Percentiles rank a stretch among this genome's conserved stretches.
These are phyloP conservation scores for Cotesia chilonis DNA, from an alignment of 1,140 invertebrate species.

Conservation along the genomic window DNA sequence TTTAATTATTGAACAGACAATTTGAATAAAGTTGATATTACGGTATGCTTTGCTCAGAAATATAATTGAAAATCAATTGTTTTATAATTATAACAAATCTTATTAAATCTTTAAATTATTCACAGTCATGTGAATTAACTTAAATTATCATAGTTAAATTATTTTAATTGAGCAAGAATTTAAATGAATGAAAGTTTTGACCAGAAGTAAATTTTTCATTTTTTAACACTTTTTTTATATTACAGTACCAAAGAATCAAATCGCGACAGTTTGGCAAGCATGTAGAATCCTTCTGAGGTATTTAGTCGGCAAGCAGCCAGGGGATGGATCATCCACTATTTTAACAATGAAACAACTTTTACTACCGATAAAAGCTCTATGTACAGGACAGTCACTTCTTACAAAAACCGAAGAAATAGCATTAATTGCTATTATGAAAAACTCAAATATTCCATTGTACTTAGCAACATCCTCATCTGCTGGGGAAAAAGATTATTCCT, in stretches of 20 bases:
- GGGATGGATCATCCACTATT: slow-evolving; percentile 52
- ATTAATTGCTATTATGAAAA: slow-evolving; percentile 74
- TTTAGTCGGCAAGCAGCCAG: slow-evolving; percentile 66
- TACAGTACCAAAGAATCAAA: slow-evolving; percentile 72
- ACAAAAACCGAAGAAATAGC: slow-evolving; percentile 70
- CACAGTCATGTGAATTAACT: too few relatives aligned
- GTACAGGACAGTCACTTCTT: slow-evolving; percentile 68
- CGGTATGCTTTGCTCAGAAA: too few relatives aligned
- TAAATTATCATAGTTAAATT: too few relatives aligned
- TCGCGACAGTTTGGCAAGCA: slow-evolving; percentile 68
- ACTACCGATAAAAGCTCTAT: slow-evolving; percentile 70
- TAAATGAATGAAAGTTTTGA: too few relatives aligned
- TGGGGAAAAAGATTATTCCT: slow-evolving; percentile 67
- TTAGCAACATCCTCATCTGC: slow-evolving; percentile 65
- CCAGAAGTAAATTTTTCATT: neutral
- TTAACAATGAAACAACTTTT: slow-evolving; percentile 68
- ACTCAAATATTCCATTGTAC: slow-evolving; percentile 71
- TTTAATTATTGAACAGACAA: too few relatives aligned
- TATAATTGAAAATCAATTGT: too few relatives aligned
- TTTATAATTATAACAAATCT: too few relatives aligned
- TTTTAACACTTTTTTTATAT: slow-evolving; percentile 33
- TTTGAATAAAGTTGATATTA: too few relatives aligned
- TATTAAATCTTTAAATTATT: too few relatives aligned
- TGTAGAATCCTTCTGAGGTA: slow-evolving; percentile 70
- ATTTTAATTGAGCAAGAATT: too few relatives aligned